phyloP scores from a whole-genome alignment of 2,888 invertebrate species.

The Cerastis rubricosa region DNA sequence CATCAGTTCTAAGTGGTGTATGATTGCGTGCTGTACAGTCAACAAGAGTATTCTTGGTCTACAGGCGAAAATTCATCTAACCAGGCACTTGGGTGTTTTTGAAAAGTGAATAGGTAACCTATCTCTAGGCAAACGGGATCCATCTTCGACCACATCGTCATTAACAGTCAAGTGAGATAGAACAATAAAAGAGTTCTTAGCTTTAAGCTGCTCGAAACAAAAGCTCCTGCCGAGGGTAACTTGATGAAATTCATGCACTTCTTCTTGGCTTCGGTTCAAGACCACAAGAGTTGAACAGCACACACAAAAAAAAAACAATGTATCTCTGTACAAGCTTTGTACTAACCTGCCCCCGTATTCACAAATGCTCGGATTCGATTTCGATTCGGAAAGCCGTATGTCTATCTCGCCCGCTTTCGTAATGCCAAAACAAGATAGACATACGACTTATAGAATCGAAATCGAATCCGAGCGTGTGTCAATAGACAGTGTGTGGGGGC shows the following conservation, averaged over 20 bases:
- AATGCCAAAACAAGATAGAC: too few relatives aligned
- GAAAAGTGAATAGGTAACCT: background rate
- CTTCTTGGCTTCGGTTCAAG: background rate
- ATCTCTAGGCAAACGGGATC: background rate
- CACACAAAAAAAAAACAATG: background rate
- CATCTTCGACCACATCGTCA: background rate
- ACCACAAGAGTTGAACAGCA: background rate
- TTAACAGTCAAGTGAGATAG: background rate
- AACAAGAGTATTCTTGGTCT: background rate
- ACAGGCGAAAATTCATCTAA: background rate
- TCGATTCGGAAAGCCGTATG: too few relatives aligned
- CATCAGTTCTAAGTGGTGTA: constrained; percentile 31
- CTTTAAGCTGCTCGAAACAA: background rate
- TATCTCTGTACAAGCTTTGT: background rate
- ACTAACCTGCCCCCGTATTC: too few relatives aligned
- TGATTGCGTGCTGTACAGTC: constrained; percentile 28
- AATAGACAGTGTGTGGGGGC: too few relatives aligned
- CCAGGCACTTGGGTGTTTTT: background rate
- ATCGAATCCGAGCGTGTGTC: too few relatives aligned
- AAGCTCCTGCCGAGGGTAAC: background rate
- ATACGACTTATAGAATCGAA: too few relatives aligned
- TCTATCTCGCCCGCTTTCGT: too few relatives aligned
- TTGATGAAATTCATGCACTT: background rate
- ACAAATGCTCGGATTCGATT: too few relatives aligned
- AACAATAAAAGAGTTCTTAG: background rate